Conservation (phyloP, 2,888 invertebrate species). For the Cristatella mucedo region DNA sequence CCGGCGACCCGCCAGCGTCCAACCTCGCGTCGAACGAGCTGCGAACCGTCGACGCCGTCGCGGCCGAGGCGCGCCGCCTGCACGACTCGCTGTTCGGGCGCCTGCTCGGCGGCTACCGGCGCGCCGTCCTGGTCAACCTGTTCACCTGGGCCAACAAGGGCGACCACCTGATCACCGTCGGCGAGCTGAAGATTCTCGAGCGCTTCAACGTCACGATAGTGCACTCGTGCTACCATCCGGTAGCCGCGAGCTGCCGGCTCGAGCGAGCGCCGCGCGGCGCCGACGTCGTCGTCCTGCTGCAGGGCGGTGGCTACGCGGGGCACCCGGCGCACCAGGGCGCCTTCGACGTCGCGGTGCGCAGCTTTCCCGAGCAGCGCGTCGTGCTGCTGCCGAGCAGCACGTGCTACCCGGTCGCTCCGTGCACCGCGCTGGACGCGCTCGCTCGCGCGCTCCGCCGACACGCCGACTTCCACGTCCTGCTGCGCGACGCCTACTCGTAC, state of each 20-base stretch:
- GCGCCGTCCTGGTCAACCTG: constrained; percentile 9
- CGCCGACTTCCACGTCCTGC: constrained; percentile 2
- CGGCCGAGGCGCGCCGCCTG: background rate
- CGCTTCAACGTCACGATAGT: constrained; percentile 3
- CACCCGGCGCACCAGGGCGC: constrained; percentile 9
- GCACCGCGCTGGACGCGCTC: constrained; percentile 4
- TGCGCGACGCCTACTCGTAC: constrained; percentile 4
- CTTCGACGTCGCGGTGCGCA: background rate
- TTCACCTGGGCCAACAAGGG: constrained; percentile 10
- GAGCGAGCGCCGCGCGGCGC: background rate
- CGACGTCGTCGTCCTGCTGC: constrained; percentile 4
- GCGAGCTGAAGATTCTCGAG: constrained; percentile 5
- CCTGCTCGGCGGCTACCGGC: constrained; percentile 2
- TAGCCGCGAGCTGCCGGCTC: constrained; percentile 4
- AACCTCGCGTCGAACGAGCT: background rate
- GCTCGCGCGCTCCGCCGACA: constrained; percentile 1
- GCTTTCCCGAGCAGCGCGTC: constrained; percentile 7
- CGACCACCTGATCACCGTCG: constrained; percentile 9
- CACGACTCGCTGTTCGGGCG: constrained; percentile 2
- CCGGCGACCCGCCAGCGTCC: background rate
- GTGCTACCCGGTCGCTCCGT: constrained; percentile 6
- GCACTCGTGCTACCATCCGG: constrained; percentile 8
- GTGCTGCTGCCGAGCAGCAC: constrained; percentile 6
- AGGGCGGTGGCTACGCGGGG: constrained; percentile 10
- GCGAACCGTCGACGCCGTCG: background rate